These are phyloP conservation scores for Hydrozoanthus gracilis DNA, from an alignment of 92 coral and sea anemone genomes.

Conservation along the genomic window DNA sequence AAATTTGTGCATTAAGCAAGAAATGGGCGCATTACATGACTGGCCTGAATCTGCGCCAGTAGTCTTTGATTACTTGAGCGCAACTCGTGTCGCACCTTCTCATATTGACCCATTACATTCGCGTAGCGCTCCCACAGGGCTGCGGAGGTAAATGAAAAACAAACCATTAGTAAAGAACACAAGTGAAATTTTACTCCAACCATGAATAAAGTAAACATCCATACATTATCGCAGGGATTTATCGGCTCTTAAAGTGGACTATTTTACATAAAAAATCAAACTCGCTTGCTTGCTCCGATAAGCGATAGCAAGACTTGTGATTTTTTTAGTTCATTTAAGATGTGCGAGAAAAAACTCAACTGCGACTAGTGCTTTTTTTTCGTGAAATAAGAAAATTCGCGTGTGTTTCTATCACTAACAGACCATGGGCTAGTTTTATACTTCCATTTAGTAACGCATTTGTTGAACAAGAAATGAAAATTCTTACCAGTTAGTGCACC, in stretches of 20 bases:
- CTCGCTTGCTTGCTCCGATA: no score
- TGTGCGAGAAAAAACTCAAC: no score
- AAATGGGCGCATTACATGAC: constrained; percentile 83
- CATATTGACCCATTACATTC: constrained; percentile 81
- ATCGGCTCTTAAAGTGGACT: no score
- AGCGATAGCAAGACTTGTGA: no score
- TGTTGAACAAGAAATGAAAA: neutral
- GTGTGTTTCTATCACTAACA: neutral
- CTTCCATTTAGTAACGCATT: neutral
- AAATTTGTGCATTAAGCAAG: constrained; percentile 34
- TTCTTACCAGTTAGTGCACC: constrained; percentile 85
- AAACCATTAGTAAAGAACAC: neutral
- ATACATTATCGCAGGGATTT: no score
- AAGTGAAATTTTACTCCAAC: neutral
- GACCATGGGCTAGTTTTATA: neutral
- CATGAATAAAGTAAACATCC: neutral
- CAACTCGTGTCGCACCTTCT: constrained; percentile 99
- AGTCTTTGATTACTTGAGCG: constrained; percentile 96
- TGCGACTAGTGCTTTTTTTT: no score
- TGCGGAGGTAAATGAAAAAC: constrained; percentile 28
- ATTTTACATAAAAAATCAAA: no score
- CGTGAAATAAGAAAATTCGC: no score
- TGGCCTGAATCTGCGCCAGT: constrained; percentile 96
- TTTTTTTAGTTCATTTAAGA: no score
- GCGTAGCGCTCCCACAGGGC: constrained; percentile 96